A percentile compares a stretch with the other conserved stretches of the same genome.
These are phyloP conservation scores for Suricata suricatta DNA, from an alignment of 2,113 vertebrate genomes.

Conservation along the genomic window DNA sequence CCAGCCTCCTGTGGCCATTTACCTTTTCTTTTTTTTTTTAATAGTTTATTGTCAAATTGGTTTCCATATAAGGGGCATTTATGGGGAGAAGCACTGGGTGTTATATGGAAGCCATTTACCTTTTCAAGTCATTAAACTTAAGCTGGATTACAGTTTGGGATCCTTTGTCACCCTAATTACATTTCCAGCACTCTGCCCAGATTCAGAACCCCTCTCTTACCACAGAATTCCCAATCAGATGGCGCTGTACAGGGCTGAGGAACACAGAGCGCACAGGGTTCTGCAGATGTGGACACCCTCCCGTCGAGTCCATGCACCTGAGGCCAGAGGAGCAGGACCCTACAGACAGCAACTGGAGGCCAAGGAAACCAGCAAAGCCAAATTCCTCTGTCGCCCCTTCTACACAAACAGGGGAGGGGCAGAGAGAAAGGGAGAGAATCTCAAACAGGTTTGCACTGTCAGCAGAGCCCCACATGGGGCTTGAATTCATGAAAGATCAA, in stretches of 20 bases:
- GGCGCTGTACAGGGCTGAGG: no score
- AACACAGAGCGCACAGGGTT: neutral
- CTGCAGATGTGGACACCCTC: neutral
- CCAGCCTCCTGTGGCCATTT: neutral
- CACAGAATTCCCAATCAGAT: neutral
- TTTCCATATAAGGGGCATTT: no score
- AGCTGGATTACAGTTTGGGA: neutral
- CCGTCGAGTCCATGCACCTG: neutral
- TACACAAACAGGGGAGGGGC: no score
- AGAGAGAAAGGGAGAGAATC: no score
- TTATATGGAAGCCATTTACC: neutral
- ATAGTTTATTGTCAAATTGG: no score
- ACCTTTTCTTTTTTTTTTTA: neutral
- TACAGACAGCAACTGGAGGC: neutral
- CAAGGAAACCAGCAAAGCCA: neutral
- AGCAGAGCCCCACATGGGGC: no score
- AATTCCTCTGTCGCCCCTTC: neutral
- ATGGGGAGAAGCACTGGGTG: no score
- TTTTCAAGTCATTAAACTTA: neutral
- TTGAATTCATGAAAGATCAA: no score
- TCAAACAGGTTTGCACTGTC: no score
- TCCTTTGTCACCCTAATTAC: neutral
- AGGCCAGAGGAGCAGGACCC: neutral
- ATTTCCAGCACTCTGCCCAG: neutral
- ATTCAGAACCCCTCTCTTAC: neutral